Base-by-base conservation (phyloP, 2,113 vertebrate species). In the Salvelinus fontinalis region DNA sequence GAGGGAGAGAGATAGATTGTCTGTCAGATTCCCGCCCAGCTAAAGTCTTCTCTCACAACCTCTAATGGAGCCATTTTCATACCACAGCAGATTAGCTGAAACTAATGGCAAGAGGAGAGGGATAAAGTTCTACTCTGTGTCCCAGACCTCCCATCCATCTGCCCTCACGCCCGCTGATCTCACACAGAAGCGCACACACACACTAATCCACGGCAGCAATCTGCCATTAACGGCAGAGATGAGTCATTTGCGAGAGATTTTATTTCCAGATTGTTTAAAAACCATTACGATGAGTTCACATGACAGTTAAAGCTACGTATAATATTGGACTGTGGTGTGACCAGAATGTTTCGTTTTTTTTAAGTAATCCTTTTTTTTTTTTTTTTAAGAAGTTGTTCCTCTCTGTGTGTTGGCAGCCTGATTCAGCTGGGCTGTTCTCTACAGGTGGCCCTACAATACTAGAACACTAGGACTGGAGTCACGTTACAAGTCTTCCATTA, bases 91-190 rank as follows among this genome's bases (percentile, higher is more conserved):
- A 77, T 75, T 82, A 75, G 79, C 85, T 72, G 70, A 79, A 75
- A 81, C 78, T 85, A 88, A 89, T 80, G 80, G 74, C 77, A 85
- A 67, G 79, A 83, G 65, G 78, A 83, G 59, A 8, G 13, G 82
- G 79, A 80, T 83, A 84, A 82, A 78, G 80, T 71, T 78, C 76
- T 79, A 79, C 82, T 85, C 78, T 62, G 65, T 85, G 48, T 83
- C 79, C 78, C 73, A 70, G 76, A 84, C 78, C 81, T 71, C 76
- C 59, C 84, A 82, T 77, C 83, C 79, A 79, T 82, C 77, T 85
- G 79, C 59, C 54, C 76, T 75, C 73, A 74, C 62, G 26, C 73
- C 29, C 54, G 34, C 3, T 11, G 71, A 81, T 82, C 79, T 31
- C 26, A 68, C 31, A 68, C 66, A 39, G 34, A 39, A 39, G 34